Percentiles rank a stretch among this genome's conserved stretches.
phyloP scores from a whole-genome alignment of 2,113 vertebrate species.

The Neotragus moschatus region DNA sequence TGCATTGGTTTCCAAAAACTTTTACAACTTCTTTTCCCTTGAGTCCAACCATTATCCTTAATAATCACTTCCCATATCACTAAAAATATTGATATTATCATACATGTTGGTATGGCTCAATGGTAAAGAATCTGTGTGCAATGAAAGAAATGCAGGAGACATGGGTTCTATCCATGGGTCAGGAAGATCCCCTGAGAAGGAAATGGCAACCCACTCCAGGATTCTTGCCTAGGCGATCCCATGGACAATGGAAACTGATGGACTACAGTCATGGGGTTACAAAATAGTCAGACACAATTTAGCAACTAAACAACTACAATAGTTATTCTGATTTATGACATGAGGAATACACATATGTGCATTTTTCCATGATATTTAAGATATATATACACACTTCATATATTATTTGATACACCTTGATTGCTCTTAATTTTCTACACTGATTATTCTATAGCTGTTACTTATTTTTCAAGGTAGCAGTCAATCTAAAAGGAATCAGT shows the following conservation, averaged over 20 bases:
- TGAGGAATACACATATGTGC: background rate
- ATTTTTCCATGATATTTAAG: background rate
- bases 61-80: background rate
- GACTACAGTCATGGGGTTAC: background rate
- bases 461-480: background rate
- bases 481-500: background rate
- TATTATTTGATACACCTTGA: background rate
- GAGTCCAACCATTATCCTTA: background rate
- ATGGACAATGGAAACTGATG: rapidly evolving
- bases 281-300: background rate
- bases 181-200: background rate
- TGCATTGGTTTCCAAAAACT: background rate
- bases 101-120: background rate
- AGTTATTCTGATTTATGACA: background rate
- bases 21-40: background rate
- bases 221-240: background rate
- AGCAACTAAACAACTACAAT: background rate
- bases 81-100: background rate
- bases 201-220: background rate
- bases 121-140: background rate
- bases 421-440: background rate
- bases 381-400: background rate
- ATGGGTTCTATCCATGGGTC: background rate
- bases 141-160: background rate
- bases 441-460: background rate